These are phyloP conservation scores for Reinhardtius hippoglossoides DNA, from an alignment of 2,113 vertebrate genomes.

Conservation along the genomic window DNA sequence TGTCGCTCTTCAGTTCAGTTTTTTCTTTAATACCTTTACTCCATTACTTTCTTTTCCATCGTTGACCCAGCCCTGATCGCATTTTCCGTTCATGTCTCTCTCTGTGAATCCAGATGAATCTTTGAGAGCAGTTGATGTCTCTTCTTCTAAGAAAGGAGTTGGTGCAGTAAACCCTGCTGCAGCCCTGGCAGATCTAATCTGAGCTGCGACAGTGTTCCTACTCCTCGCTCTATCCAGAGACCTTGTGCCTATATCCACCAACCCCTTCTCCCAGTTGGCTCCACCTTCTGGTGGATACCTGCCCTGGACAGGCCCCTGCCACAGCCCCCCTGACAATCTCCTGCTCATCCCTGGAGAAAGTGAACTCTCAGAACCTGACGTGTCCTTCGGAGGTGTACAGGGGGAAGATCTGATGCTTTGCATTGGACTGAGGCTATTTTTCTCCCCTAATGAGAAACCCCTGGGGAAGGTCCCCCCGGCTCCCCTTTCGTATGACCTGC, in stretches of 20 bases:
- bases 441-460: slow-evolving; percentile 39
- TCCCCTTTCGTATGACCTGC: slow-evolving; percentile 24
- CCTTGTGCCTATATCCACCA: slow-evolving; percentile 39
- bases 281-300: slow-evolving; percentile 24
- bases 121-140: background rate
- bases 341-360: slow-evolving; percentile 9
- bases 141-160: slow-evolving; percentile 9
- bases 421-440: slow-evolving; percentile 1
- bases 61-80: background rate
- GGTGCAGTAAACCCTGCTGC: background rate
- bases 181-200: slow-evolving; percentile 47
- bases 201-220: slow-evolving; percentile 47
- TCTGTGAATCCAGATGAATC: slow-evolving; percentile 4
- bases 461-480: slow-evolving; percentile 68
- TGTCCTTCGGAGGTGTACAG: slow-evolving; percentile 28
- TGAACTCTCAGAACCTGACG: slow-evolving; percentile 2
- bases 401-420: slow-evolving; percentile 17
- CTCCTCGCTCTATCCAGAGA: slow-evolving; percentile 74
- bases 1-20: background rate
- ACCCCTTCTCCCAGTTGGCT: background rate
- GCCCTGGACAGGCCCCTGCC: slow-evolving; percentile 18
- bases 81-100: background rate
- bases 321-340: slow-evolving; percentile 7
- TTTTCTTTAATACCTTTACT: background rate
- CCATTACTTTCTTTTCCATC: slow-evolving; percentile 5